These are phyloP conservation scores for Dendronephthya gigantea DNA, from an alignment of 64 coral and sea anemone species.

Conservation along the genomic window DNA sequence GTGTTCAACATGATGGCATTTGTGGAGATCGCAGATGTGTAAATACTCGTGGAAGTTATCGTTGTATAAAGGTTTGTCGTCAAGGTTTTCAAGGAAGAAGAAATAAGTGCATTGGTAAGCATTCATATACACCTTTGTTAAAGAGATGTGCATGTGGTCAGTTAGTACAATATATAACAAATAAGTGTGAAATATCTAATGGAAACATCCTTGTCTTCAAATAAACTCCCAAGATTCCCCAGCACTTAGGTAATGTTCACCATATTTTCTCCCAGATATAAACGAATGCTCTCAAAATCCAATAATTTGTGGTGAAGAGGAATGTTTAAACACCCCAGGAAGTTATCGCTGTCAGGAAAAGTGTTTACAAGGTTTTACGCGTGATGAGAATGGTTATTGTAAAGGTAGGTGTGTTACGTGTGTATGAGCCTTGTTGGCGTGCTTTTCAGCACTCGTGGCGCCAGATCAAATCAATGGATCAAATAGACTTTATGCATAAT, in stretches of 20 bases:
- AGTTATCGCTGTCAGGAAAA: background rate
- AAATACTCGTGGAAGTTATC: constrained; percentile 8
- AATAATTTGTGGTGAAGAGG: background rate
- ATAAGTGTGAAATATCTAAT: too few species aligned
- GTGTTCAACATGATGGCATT: background rate
- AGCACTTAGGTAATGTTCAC: background rate
- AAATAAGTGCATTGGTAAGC: background rate
- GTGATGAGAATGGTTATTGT: background rate
- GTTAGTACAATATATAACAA: too few species aligned
- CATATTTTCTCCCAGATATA: background rate
- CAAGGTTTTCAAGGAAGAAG: background rate
- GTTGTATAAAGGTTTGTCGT: background rate
- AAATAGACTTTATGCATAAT: too few species aligned
- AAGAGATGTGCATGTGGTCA: too few species aligned
- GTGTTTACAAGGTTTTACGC: background rate
- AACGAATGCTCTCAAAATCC: background rate
- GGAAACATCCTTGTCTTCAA: too few species aligned
- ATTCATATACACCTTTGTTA: too few species aligned
- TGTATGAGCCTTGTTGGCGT: background rate
- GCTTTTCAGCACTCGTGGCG: background rate
- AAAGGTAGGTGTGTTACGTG: background rate
- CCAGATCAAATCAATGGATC: background rate
- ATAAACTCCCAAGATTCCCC: too few species aligned
- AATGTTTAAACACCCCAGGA: background rate
- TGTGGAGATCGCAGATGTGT: background rate